These are phyloP conservation scores for Protobothrops mucrosquamatus DNA, from an alignment of 2,113 vertebrate species.

Conservation along the genomic window DNA sequence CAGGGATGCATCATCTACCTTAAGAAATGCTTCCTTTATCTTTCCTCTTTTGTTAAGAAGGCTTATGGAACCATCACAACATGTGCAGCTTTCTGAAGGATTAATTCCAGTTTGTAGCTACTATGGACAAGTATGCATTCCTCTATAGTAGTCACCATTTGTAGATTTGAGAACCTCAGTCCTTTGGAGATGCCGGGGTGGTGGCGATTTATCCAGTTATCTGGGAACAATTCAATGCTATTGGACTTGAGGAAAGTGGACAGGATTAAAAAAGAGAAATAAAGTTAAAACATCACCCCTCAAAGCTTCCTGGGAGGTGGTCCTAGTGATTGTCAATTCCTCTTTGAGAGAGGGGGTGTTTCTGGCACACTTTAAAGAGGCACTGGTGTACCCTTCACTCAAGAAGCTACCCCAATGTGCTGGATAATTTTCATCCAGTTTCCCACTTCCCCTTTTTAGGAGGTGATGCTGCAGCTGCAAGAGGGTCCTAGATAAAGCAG, in stretches of 20 bases:
- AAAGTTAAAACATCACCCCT: neutral
- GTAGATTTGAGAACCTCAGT: slow-evolving; percentile 15
- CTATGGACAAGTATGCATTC: slow-evolving; percentile 23
- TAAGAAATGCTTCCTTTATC: neutral
- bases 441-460: neutral
- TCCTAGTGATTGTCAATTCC: neutral
- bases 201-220: neutral
- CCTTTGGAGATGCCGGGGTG: neutral
- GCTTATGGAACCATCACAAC: slow-evolving; percentile 29
- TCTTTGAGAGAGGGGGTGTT: neutral
- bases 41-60: slow-evolving; percentile 31
- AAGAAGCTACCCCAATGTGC: neutral
- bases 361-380: neutral
- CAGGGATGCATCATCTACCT: neutral
- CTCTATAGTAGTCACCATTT: neutral
- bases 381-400: neutral
- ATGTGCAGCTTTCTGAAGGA: slow-evolving; percentile 30
- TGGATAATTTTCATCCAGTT: neutral
- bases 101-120: slow-evolving; percentile 42
- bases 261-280: neutral
- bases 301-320: neutral
- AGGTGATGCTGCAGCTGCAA: neutral
- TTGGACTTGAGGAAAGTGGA: neutral
- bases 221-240: neutral
- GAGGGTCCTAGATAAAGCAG: neutral